Evolutionary conservation across 2,113 vertebrate species (phyloP), one percentile per base, ranked within the genome.

Genomic region (Oncorhynchus mykiss): DNA sequence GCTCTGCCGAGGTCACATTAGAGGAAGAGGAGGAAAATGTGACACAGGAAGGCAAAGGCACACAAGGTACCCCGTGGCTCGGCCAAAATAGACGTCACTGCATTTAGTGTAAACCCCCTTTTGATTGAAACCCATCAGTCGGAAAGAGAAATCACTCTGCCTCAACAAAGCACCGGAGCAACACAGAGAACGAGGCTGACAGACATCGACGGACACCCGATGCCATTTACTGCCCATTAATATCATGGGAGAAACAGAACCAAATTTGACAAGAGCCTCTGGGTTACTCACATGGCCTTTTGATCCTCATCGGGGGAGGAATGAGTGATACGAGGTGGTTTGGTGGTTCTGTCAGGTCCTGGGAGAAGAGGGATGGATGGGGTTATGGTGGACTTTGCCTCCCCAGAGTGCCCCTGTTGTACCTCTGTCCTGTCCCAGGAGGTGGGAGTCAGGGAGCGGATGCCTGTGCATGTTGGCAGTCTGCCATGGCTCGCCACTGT

Each of bases 401-500:
- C 59, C 59, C 59, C n/a, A 62, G 20, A 57, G n/a, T 62, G 59
- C n/a, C 59, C 8, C 59, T 4, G 51, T 22, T 62, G 59, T 62
- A n/a, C 59, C n/a, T 2, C 59, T 22, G 59, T 24, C 59, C 59
- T 45, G 34, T 16, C 5, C 16, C 18, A 14, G 39, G 9, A 3
- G 22, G 39, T 13, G 66, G 66, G 9, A 5, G 27, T 29, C 34
- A 24, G 11, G 49, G 48, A 48, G 20, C 29, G 66, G 70, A 57
- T 25, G 51, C 18, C 24, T 31, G 51, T 69, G 66, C 75, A 72
- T 57, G 64, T 68, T 87, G 83, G 83, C 89, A 81, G 65, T 75
- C 87, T 91, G 92, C 91, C 91, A 91, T 67, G 72, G 80, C 86
- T 83, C 90, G 85, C 84, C 90, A 78, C 45, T 92, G 92, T 94